Conservation (phyloP, 2,888 invertebrate genomes). For the Acrocyrtus sp. region DNA sequence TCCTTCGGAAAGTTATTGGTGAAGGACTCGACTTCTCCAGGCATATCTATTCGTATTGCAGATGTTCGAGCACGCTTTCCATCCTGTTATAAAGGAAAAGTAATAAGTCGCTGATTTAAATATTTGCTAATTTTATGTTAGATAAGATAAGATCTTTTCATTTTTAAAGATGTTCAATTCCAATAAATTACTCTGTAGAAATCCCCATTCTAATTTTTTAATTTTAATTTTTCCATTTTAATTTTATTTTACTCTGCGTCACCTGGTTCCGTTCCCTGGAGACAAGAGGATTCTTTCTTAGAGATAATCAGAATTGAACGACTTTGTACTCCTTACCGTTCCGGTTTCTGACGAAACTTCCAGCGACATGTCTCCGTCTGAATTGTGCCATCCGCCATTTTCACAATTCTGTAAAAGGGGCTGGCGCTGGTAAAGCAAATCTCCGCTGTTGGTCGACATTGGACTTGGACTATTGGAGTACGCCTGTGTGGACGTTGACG, state of each 20-base stretch:
- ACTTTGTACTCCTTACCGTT: no score
- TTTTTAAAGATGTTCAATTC: no score
- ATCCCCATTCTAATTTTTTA: no score
- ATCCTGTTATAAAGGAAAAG: slow-evolving; percentile 32
- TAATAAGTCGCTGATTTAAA: no score
- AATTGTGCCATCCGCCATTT: slow-evolving; percentile 59
- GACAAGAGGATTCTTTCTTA: no score
- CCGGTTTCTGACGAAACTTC: slow-evolving; percentile 42
- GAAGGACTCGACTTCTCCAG: slow-evolving; percentile 66
- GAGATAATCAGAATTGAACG: no score
- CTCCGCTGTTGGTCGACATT: slow-evolving; percentile 63
- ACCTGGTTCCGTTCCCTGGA: no score
- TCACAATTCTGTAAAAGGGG: slow-evolving; percentile 61
- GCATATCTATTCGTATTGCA: slow-evolving; percentile 72
- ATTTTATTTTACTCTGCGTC: no score
- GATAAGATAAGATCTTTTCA: no score
- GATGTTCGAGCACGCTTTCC: slow-evolving; percentile 47
- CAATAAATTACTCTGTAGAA: no score
- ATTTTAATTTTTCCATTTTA: no score
- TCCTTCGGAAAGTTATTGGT: slow-evolving; percentile 78
- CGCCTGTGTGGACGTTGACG: slow-evolving; percentile 51
- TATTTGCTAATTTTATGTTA: no score
- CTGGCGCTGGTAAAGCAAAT: slow-evolving; percentile 62
- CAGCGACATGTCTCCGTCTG: slow-evolving; percentile 41
- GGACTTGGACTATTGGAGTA: slow-evolving; percentile 60